A percentile compares a stretch with the other conserved stretches of the same genome.
These are phyloP conservation scores for Diplodus puntazzo DNA, from an alignment of 2,797 vertebrate species.

Conservation along the genomic window DNA sequence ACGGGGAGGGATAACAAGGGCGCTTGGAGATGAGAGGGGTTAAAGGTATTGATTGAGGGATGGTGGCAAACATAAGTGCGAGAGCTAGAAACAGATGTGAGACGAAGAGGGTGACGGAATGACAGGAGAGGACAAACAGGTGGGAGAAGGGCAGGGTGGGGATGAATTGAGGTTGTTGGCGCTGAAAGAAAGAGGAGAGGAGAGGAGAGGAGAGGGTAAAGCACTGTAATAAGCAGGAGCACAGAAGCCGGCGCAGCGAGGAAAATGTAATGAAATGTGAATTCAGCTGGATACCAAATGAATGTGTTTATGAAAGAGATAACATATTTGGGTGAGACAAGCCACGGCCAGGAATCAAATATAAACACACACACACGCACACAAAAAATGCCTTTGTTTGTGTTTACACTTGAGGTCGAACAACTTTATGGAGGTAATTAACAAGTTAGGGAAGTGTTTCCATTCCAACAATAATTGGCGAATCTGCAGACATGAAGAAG, in stretches of 20 bases:
- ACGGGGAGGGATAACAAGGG: slow-evolving; percentile 5
- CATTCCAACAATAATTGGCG: slow-evolving; percentile 42
- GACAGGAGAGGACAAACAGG: slow-evolving; percentile 50
- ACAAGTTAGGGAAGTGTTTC: slow-evolving; percentile 38
- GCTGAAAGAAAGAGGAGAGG: slow-evolving; percentile 21
- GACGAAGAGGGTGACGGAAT: slow-evolving; percentile 32
- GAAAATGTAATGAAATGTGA: slow-evolving; percentile 42
- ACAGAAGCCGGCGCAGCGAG: slow-evolving; percentile 23
- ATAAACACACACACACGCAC: too few relatives aligned
- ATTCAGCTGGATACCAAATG: slow-evolving; percentile 31
- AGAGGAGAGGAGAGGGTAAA: slow-evolving; percentile 35
- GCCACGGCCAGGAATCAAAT: too few relatives aligned
- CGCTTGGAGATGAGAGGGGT: slow-evolving; percentile 44
- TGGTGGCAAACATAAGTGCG: slow-evolving; percentile 52
- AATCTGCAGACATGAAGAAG: slow-evolving; percentile 12
- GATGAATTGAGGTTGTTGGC: slow-evolving; percentile 51
- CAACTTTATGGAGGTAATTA: slow-evolving; percentile 45
- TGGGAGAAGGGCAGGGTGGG: slow-evolving; percentile 49
- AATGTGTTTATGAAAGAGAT: slow-evolving; percentile 30
- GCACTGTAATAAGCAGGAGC: neutral
- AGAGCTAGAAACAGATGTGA: slow-evolving; percentile 54
- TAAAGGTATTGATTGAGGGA: slow-evolving; percentile 62
- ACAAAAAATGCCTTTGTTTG: slow-evolving; percentile 25
- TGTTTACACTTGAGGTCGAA: slow-evolving; percentile 43
- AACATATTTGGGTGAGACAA: slow-evolving; percentile 12